These are phyloP conservation scores for Dendrolimus punctatus DNA, from an alignment of 1,140 invertebrate species.

Conservation along the genomic window DNA sequence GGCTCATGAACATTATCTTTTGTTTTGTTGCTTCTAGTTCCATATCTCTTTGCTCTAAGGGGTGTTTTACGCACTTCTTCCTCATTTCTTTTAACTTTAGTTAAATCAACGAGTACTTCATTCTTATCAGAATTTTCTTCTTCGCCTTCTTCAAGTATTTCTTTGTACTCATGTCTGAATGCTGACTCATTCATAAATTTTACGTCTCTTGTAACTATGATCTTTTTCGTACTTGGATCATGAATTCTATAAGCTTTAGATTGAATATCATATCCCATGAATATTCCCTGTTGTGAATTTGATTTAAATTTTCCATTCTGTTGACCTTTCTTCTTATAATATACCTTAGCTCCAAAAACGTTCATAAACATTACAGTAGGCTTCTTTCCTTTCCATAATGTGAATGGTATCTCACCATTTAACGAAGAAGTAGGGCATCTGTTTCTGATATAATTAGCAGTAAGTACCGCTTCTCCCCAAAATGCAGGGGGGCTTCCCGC, in stretches of 20 bases:
- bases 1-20: not conserved
- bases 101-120: conserved; percentile 1
- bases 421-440: conserved; percentile 10
- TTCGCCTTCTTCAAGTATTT: conserved; percentile 10
- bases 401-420: conserved; percentile 13
- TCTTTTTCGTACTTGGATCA: conserved; percentile 12
- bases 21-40: not conserved
- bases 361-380: conserved; percentile 23
- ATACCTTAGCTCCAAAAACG: conserved; percentile 13
- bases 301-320: conserved; percentile 15
- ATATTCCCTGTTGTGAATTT: conserved; percentile 14
- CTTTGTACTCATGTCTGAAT: conserved; percentile 17
- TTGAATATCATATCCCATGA: conserved; percentile 8
- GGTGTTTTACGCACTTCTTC: not conserved
- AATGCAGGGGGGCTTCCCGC: conserved; percentile 8
- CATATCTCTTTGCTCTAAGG: too few relatives aligned
- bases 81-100: not conserved
- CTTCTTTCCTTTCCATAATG: conserved; percentile 29
- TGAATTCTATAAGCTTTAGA: conserved; percentile 13
- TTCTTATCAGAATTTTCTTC: conserved; percentile 3
- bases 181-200: conserved; percentile 17
- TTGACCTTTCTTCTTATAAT: conserved; percentile 13
- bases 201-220: conserved; percentile 14
- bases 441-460: conserved; percentile 10
- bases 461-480: conserved; percentile 5